Evolutionary conservation across 2,888 invertebrate species (phyloP), one percentile per base, ranked within the genome.

Genomic region (Torymus tubicola): DNA sequence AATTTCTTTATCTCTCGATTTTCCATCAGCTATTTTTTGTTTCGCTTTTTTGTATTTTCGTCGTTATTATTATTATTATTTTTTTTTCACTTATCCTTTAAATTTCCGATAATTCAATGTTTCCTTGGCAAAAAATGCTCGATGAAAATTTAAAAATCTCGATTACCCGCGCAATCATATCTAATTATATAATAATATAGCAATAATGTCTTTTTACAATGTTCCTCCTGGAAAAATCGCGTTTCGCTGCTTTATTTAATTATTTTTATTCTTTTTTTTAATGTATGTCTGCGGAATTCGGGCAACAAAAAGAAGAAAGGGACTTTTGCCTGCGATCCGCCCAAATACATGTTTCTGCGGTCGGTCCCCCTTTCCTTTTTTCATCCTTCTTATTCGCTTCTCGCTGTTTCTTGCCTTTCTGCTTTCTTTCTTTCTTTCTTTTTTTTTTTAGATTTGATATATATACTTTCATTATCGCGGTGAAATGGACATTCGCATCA

Each of bases 181-280:
- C 55, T 52, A 50, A n/a, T 52, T 53, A 68, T 68, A 52, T 53
- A 68, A 73, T 80, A 75, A 61, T 70, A 55, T 71, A 60, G 74
- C 64, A 80, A 70, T 75, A 69, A 71, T 63, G 50, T 76, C 71
- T 75, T 80, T 76, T 74, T 76, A 80, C 80, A 80, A 72, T 71
- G 60, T 68, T 65, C 52, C 67, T 71, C 64, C 55, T 71, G 61
- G 61, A 61, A 75, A 79, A 53, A 60, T 75, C 55, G 55, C 70
- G 10, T 53, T 24, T 75, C 53, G 12, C 61, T 53, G 61, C 13
- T 10, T 63, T 61, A 61, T 61, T 70, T 52, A 14, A 0, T 61
- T 21, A 50, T 60, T 72, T 52, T 72, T 50, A 52, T 53, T 53
- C 1, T 63, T 18, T 18, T 61, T 50, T 57, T n/a, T 18, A 21